phyloP scores from a whole-genome alignment of 2,888 invertebrate genomes.

The Linnaemya vulpina region DNA sequence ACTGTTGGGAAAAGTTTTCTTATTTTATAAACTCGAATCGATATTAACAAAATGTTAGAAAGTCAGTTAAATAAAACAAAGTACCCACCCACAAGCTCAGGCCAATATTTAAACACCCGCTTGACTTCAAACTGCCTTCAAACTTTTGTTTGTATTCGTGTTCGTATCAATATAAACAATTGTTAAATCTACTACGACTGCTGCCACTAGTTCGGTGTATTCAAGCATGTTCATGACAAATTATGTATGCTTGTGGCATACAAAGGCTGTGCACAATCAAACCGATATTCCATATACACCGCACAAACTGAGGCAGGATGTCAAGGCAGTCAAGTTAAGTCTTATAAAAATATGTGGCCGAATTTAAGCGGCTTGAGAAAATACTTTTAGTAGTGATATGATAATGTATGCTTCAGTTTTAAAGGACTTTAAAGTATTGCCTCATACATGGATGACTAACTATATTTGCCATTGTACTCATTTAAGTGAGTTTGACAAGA shows the following conservation, averaged over 20 bases:
- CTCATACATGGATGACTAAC: neutral
- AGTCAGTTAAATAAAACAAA: constrained; percentile 28
- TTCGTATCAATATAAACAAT: constrained; percentile 46
- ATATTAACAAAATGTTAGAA: constrained; percentile 17
- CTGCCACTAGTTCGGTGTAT: constrained; percentile 21
- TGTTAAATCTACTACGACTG: constrained; percentile 37
- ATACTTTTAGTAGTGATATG: too few species aligned
- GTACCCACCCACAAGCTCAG: neutral
- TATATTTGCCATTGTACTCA: neutral
- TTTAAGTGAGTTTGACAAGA: constrained; percentile 36
- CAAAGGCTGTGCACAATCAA: constrained; percentile 43
- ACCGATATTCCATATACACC: neutral
- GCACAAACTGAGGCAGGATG: neutral
- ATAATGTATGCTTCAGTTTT: neutral
- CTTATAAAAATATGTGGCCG: too few species aligned
- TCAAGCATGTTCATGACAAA: constrained; percentile 51
- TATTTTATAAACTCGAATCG: constrained; percentile 34
- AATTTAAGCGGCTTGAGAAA: too few species aligned
- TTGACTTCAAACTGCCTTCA: neutral
- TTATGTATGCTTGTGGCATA: constrained; percentile 52
- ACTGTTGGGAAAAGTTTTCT: constrained; percentile 40
- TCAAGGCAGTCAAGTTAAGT: too few species aligned
- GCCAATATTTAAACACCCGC: constrained; percentile 5
- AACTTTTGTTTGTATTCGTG: constrained; percentile 49
- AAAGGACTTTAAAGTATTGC: neutral